phyloP scores from a whole-genome alignment of 2,113 vertebrate species.

The Phodopus roborovskii region DNA sequence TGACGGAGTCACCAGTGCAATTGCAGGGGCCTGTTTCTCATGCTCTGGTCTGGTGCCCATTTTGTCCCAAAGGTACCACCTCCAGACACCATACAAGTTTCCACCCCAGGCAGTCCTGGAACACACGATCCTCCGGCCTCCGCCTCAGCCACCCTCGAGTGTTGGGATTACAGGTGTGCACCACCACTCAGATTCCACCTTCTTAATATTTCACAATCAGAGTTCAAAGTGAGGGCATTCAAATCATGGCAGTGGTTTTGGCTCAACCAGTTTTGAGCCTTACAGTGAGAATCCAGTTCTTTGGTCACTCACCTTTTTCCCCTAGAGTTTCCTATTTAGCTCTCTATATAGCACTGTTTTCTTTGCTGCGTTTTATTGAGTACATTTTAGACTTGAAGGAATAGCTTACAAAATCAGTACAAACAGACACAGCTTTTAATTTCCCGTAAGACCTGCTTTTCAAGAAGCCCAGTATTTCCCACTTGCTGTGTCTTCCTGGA shows the following conservation, averaged over 20 bases:
- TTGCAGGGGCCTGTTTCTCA: background rate
- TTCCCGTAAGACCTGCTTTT: background rate
- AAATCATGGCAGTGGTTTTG: background rate
- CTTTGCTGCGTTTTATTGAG: background rate
- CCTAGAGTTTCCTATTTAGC: background rate
- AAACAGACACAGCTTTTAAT: background rate
- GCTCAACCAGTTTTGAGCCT: background rate
- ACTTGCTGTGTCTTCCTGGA: background rate
- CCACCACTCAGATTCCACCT: background rate
- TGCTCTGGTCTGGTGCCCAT: background rate
- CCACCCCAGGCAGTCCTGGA: too few species aligned
- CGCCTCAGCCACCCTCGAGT: background rate
- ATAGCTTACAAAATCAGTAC: background rate
- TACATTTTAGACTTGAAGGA: background rate
- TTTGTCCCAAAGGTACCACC: background rate
- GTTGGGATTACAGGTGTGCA: background rate
- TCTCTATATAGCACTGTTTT: background rate
- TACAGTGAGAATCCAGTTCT: background rate
- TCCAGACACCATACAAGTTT: background rate
- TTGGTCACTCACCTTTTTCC: background rate
- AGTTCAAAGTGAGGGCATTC: background rate
- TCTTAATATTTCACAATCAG: background rate
- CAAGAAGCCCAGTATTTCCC: background rate
- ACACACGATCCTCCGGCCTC: background rate
- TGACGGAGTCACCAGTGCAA: background rate